A percentile compares a stretch with the other conserved stretches of the same genome.
Conservation (phyloP, 2,113 vertebrate genomes). For the Callaeas wilsoni region DNA sequence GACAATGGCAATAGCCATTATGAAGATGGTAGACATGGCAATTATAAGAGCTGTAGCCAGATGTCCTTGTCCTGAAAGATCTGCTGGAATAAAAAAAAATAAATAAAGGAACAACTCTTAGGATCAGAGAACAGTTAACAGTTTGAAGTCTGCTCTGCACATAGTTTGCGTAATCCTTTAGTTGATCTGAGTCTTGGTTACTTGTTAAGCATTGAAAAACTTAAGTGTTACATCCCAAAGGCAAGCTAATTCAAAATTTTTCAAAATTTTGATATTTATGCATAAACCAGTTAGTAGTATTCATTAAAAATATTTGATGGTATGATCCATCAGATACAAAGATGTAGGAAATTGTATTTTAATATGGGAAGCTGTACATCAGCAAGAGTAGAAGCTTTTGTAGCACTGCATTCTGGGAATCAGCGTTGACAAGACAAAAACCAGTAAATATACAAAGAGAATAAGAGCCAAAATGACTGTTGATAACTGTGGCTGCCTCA, state of each 20-base stretch:
- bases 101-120: neutral
- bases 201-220: neutral
- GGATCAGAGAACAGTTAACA: neutral
- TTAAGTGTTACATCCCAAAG: neutral
- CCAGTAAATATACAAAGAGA: neutral
- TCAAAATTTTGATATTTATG: neutral
- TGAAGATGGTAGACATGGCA: slow-evolving; percentile 98
- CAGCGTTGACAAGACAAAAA: neutral
- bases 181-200: neutral
- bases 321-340: neutral
- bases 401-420: neutral
- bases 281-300: neutral
- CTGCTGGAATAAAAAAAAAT: slow-evolving; percentile 64
- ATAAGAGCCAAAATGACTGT: neutral
- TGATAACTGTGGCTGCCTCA: neutral
- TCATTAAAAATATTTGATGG: neutral
- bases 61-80: slow-evolving; percentile 88
- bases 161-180: neutral
- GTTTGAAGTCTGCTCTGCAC: neutral
- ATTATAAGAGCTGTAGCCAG: slow-evolving; percentile 96
- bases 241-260: neutral
- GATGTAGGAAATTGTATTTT: neutral
- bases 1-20: slow-evolving; percentile 97
- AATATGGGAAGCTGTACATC: neutral
- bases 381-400: neutral